Evolutionary conservation across 1,140 invertebrate genomes (phyloP), one percentile per base, ranked within the genome.

Genomic region (Pinna nobilis): DNA sequence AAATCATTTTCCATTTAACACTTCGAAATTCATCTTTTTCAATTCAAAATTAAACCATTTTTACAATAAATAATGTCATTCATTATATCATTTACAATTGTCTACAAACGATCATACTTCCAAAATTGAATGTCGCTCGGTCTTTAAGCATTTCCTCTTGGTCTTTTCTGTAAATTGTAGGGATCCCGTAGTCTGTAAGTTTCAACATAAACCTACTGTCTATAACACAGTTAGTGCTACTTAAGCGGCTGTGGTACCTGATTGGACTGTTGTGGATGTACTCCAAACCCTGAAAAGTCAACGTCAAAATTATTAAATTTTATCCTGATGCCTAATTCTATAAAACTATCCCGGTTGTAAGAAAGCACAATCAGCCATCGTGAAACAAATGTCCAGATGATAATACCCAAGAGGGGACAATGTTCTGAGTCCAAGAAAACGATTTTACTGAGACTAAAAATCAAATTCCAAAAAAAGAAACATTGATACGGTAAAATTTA

Each of bases 161-260:
- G 5, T 44, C 50, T 23, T n/a, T 11, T 18, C 49, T 28, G 25
- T 63, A 75, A 7, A 72, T 92, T 81, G 94, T 92, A 76, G 71
- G 92, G 3, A 97, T 89, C 1, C 96, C 97, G 84, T 97, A 98
- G 88, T 97, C 96, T 1, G 95, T 92, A 5, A 98, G 89, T 82
- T 97, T 97, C 30, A 98, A 92, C 59, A 97, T 95, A 95, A 96
- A 98, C 2, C 96, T 91, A 3, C 95, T 96, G 88, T 98, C 96
- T 23, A 98, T 94, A 25, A 98, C 90, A 86, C 97, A 98, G 86
- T 98, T 98, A 13, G 94, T 94, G 0, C 95, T 93, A 73, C 95
- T 95, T 41, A 98, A 90, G 69, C 95, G 93, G 0, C 97, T 97
- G 85, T 98, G 97, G 82, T 92, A 95, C 71, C 93, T 92, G 11